These are phyloP conservation scores for Myocastor coypus DNA, from an alignment of 2,113 vertebrate genomes.

Conservation along the genomic window DNA sequence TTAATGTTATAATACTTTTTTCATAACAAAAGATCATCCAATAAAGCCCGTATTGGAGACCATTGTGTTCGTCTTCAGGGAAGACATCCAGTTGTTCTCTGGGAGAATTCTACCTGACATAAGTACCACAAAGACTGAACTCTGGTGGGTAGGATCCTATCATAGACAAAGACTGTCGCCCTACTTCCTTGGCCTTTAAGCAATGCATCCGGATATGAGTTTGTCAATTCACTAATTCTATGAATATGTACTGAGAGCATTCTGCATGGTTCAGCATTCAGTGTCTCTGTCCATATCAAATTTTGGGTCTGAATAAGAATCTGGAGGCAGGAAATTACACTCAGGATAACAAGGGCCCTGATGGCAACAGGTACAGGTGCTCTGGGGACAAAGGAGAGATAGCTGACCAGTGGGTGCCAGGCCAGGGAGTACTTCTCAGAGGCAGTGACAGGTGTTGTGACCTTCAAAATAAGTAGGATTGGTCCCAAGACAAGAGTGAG, in stretches of 20 bases:
- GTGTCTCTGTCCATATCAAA: constrained; percentile 18
- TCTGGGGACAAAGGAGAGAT: neutral
- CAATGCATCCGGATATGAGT: neutral
- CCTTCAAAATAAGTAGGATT: neutral
- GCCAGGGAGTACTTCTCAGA: neutral
- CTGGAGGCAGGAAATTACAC: neutral
- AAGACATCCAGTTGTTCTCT: constrained; percentile 4
- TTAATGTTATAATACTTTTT: neutral
- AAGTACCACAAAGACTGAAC: neutral
- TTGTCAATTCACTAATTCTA: constrained; percentile 13
- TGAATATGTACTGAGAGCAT: constrained; percentile 34
- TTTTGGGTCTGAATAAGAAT: constrained; percentile 20
- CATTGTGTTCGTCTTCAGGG: neutral
- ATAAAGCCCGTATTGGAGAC: neutral
- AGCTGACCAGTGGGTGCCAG: neutral
- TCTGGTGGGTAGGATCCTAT: neutral
- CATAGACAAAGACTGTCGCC: neutral
- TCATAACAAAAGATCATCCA: neutral
- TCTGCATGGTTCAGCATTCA: constrained; percentile 10
- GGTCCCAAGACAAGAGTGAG: neutral
- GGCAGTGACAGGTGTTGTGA: neutral
- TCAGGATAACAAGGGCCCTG: neutral
- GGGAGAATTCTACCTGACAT: neutral
- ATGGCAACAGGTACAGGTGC: neutral
- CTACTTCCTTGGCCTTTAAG: neutral